Evolutionary conservation across 2,888 invertebrate genomes (phyloP).

Genomic region (Melieria picta): DNA sequence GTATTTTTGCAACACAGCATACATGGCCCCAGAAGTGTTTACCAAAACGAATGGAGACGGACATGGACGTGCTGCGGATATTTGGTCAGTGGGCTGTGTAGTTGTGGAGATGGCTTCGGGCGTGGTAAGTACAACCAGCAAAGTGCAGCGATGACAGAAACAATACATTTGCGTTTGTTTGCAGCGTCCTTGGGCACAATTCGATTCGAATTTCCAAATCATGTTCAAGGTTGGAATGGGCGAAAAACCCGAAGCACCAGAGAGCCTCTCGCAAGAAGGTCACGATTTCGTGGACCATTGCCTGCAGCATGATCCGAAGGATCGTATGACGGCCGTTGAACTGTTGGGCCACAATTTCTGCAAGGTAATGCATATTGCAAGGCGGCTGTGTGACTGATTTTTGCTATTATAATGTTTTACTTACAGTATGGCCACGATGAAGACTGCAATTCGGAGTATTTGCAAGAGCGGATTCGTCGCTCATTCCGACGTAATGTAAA

Average conservation of each 20-base stretch:
- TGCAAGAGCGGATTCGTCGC: slow-evolving; percentile 56
- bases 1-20: slow-evolving; percentile 71
- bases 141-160: neutral
- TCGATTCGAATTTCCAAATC: slow-evolving; percentile 93
- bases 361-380: slow-evolving; percentile 65
- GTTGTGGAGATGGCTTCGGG: slow-evolving; percentile 96
- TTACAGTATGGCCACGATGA: slow-evolving; percentile 60
- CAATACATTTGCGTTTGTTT: neutral
- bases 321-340: slow-evolving; percentile 75
- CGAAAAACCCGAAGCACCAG: slow-evolving; percentile 80
- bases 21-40: slow-evolving; percentile 97
- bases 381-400: neutral
- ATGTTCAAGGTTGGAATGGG: slow-evolving; percentile 97
- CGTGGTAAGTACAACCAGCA: slow-evolving; percentile 71
- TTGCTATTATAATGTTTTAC: neutral
- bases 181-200: slow-evolving; percentile 90
- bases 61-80: slow-evolving; percentile 92
- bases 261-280: slow-evolving; percentile 82
- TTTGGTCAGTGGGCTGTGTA: slow-evolving; percentile 96
- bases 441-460: slow-evolving; percentile 54
- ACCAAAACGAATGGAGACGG: slow-evolving; percentile 80
- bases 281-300: slow-evolving; percentile 81
- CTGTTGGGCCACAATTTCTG: slow-evolving; percentile 81
- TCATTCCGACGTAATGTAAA: slow-evolving; percentile 58
- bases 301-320: slow-evolving; percentile 83